Conservation (phyloP, 2,797 vertebrate species). For the Muscicapa comitata region DNA sequence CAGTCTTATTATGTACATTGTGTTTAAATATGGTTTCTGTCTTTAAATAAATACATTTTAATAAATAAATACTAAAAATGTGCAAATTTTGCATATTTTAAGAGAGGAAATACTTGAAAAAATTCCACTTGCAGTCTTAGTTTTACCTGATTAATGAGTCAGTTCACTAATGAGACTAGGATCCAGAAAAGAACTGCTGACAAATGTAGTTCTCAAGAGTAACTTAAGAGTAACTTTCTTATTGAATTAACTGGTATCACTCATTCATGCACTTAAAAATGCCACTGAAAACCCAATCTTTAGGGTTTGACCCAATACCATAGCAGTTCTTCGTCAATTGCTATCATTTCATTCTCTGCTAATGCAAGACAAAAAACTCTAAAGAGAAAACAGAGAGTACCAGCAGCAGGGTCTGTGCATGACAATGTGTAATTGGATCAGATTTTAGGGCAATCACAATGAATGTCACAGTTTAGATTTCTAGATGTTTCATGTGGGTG, state of each 20-base stretch:
- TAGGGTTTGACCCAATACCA: background rate
- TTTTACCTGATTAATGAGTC: background rate
- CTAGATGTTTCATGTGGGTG: background rate
- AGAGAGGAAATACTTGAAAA: background rate
- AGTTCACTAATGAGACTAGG: background rate
- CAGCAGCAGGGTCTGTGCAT: background rate
- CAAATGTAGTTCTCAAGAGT: background rate
- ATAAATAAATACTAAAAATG: background rate
- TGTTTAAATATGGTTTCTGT: background rate
- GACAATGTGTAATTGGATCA: background rate
- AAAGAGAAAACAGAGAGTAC: background rate
- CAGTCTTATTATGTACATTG: background rate
- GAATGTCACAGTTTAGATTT: background rate
- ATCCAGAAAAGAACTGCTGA: background rate
- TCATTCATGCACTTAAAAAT: background rate
- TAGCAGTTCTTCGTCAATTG: background rate
- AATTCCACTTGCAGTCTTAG: background rate
- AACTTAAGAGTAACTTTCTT: background rate
- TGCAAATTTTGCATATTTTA: background rate
- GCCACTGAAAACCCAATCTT: background rate
- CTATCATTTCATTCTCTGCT: background rate
- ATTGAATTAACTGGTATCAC: background rate
- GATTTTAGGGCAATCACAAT: constrained; percentile 1
- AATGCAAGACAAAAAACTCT: background rate
- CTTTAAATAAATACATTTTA: background rate